Evolutionary conservation across 2,888 invertebrate genomes (phyloP).

Genomic region (Peribatodes rhomboidaria): DNA sequence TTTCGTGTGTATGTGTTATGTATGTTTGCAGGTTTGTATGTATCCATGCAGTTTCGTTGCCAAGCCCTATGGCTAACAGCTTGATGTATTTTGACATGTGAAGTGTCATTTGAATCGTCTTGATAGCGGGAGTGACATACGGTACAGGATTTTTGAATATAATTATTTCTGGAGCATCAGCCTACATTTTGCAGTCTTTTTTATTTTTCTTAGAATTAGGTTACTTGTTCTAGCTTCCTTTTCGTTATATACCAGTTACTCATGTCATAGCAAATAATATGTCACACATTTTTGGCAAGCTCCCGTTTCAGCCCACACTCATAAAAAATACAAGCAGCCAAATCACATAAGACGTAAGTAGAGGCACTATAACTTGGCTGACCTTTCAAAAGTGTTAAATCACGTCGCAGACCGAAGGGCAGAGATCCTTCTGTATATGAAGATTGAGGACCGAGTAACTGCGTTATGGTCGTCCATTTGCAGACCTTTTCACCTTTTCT

Average conservation of each 20-base stretch:
- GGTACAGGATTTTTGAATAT: too few relatives aligned
- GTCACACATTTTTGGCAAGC: conserved; percentile 8
- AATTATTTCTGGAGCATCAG: too few relatives aligned
- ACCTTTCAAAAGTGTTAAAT: conserved; percentile 42
- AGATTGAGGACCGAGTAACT: conserved; percentile 44
- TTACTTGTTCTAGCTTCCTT: too few relatives aligned
- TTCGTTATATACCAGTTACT: neutral
- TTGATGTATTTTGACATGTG: too few relatives aligned
- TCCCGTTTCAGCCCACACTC: conserved; percentile 6
- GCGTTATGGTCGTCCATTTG: conserved; percentile 44
- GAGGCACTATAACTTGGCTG: conserved; percentile 26
- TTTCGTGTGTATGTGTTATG: too few relatives aligned
- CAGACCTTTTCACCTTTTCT: conserved; percentile 49
- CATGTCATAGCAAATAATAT: neutral
- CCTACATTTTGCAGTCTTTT: too few relatives aligned
- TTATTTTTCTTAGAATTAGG: too few relatives aligned
- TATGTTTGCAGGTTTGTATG: too few relatives aligned
- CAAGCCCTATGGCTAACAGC: too few relatives aligned
- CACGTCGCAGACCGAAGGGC: conserved; percentile 37
- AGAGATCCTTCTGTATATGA: conserved; percentile 45
- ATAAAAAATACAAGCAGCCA: conserved; percentile 14
- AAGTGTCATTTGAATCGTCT: too few relatives aligned
- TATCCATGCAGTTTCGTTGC: too few relatives aligned
- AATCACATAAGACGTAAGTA: conserved; percentile 23
- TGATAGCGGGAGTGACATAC: too few relatives aligned